Evolutionary conservation across 2,113 vertebrate genomes (phyloP), one percentile per base, ranked within the genome.

Genomic region (Grantiella picta): DNA sequence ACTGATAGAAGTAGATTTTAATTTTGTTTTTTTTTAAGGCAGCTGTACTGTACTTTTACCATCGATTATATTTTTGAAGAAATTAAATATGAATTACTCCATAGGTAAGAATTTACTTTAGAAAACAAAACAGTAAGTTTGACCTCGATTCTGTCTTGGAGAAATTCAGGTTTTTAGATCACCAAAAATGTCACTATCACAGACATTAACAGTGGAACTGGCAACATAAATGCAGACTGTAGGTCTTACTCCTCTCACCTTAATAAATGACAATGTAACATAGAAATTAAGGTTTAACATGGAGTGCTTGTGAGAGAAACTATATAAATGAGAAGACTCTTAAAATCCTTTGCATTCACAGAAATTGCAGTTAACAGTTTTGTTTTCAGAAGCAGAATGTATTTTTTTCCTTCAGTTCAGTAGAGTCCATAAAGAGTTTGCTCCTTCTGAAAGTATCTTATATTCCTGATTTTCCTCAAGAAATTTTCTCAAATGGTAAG

Each of bases 131-230:
- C 68, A 22, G 36, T 71, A 66, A 54, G 89, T 91, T 98, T 98
- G 94, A 96, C 91, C 97, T 98, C 98, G 96, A 98, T 94, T 91
- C 82, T 81, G 23, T 91, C 96, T 95, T 97, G 85, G 95, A 75
- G 95, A 98, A 97, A 92, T 95, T 93, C 87, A 96, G 70, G 53
- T 11, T 77, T 95, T 82, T 68, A 83, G 22, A 35, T 92, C 83
- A 96, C 97, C 96, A 98, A 95, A 96, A 97, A 95, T 96, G 97
- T 98, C 96, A 96, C 80, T 89, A 97, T 94, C 96, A 95, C 53
- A 20, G 90, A 90, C 33, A 64, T 77, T 81, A 89, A 22, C 53
- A 72, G 54, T 47, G 28, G 68, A 59, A 82, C 9, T 4, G 13
- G 71, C 36, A 44, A 64, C 42, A 44, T 49, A 21, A 65, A 73